phyloP scores from a whole-genome alignment of 2,888 invertebrate species.

The Chaitophorus viminalis region DNA sequence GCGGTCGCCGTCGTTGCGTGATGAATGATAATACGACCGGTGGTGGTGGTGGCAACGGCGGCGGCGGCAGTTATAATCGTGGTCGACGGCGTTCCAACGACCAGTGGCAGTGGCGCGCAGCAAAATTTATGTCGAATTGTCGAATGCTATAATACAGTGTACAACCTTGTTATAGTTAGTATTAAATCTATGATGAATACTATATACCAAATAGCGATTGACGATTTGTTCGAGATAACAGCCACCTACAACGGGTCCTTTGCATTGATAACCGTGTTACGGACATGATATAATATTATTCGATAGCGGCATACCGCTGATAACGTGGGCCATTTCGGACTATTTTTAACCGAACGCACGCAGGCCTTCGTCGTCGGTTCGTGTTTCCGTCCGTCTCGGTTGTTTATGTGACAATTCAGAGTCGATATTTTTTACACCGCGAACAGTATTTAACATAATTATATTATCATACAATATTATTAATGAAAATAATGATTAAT shows the following conservation, averaged over 20 bases:
- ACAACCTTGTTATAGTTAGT: too few relatives aligned
- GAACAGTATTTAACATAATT: background rate
- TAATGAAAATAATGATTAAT: background rate
- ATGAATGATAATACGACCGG: background rate
- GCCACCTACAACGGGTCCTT: background rate
- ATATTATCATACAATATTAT: too few relatives aligned
- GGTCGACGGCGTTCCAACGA: background rate
- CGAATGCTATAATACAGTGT: too few relatives aligned
- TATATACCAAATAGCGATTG: too few relatives aligned
- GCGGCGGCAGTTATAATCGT: too few relatives aligned
- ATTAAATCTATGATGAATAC: too few relatives aligned
- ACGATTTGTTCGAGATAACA: background rate
- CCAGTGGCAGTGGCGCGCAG: background rate
- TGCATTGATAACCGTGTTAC: background rate
- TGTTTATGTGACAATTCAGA: too few relatives aligned
- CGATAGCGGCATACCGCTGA: background rate
- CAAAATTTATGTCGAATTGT: too few relatives aligned
- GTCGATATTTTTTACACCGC: too few relatives aligned
- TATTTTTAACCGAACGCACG: constrained; percentile 17
- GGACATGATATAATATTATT: background rate
- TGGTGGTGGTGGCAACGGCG: background rate
- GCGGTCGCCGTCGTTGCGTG: background rate
- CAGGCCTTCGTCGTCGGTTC: background rate
- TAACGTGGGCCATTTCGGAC: constrained; percentile 1
- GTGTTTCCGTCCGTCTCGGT: background rate